A percentile compares a stretch with the other conserved stretches of the same genome.
These are phyloP conservation scores for Perca schrenkii DNA, from an alignment of 2,113 vertebrate species.

Conservation along the genomic window DNA sequence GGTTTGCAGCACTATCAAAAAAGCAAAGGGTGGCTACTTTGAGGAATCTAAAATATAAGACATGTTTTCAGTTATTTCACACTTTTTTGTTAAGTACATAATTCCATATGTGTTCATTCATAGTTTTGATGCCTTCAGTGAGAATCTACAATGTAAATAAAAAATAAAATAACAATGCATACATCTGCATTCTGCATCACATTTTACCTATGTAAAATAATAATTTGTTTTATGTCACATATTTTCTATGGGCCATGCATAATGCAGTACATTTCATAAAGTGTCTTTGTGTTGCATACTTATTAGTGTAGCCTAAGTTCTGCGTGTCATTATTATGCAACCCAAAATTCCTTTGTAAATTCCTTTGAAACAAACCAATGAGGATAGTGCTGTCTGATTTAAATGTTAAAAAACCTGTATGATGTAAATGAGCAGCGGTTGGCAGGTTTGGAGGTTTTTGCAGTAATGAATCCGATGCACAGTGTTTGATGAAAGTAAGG, in stretches of 20 bases:
- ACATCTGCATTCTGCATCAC: not conserved
- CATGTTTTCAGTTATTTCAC: too few species aligned
- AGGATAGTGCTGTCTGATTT: not conserved
- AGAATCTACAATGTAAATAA: too few species aligned
- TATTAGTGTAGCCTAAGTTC: not conserved
- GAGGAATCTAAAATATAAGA: too few species aligned
- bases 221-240: not conserved
- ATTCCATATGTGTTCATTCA: too few species aligned
- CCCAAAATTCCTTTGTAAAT: not conserved
- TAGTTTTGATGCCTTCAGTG: too few species aligned
- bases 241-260: not conserved
- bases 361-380: constrained; percentile 2
- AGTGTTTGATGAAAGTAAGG: constrained; percentile 39
- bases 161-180: too few species aligned
- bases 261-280: not conserved
- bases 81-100: too few species aligned
- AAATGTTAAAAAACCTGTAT: constrained; percentile 5
- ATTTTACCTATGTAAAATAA: not conserved
- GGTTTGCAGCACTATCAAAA: too few species aligned
- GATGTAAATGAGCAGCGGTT: constrained; percentile 34
- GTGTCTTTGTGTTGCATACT: not conserved
- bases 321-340: not conserved
- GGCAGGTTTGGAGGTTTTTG: constrained; percentile 7
- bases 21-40: too few species aligned
- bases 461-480: constrained; percentile 34